Base-by-base conservation (phyloP, 2,888 invertebrate genomes). In the Diarsia dahlii region DNA sequence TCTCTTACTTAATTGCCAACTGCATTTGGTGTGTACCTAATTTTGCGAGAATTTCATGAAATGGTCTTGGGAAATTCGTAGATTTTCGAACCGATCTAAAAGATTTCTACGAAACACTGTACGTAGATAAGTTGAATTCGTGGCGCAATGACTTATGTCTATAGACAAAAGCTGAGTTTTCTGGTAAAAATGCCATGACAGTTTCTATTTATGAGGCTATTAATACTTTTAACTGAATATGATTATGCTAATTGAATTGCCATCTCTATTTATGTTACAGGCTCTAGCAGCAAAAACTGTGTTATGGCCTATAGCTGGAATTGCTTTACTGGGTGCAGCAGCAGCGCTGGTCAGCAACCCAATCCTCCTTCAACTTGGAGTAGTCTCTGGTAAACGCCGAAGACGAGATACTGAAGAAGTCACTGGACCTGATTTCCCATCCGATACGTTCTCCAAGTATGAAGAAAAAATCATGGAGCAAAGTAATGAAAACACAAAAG, bases 321-420 rank as follows among this genome's bases (percentile, higher is more conserved):
- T 98, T 64, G 98, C 98, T 1, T 96, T 98, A n/a, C 94, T 98
- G 67, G 98, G 98, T 56, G 98, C 98, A 50, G 98, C 98, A 2
- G 98, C 98, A 39, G 97, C 98, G 23, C 95, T 98, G 76, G 98
- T 98, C 72, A 97, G 97, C 85, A 98, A 98, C 94, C 98, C 98
- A 8, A 97, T 98, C 71, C 97, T 98, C 20, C 93, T 98, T 56
- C 98, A 98, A 92, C 96, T 98, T 63, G 98, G 98, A 46, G 98
- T 98, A 0, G 96, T 98, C 13, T 97, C 98, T 23, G 98, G 98
- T 23, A 94, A 97, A 82, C 92, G 97, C 76, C 97, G 94, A 86
- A 97, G 97, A 89, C 95, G 97, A 54, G 94, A 96, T 72, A 92
- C 94, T 2, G 92, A 94, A 87, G 93, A 94, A 87, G 84, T 90